phyloP scores from a whole-genome alignment of 2,888 invertebrate species.

The Dynastes tityus region DNA sequence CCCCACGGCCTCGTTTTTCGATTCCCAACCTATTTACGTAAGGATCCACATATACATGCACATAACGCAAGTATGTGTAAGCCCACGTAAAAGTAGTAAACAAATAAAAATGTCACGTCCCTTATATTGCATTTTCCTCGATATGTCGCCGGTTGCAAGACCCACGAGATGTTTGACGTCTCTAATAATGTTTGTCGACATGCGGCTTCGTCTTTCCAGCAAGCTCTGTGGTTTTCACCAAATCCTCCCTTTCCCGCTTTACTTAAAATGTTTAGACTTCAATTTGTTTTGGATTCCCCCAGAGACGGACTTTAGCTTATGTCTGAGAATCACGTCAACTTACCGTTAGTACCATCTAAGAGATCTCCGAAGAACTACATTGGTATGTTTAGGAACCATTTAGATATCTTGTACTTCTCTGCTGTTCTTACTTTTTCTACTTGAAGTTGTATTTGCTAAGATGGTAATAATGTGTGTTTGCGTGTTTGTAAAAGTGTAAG shows the following conservation, averaged over 20 bases:
- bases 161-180: slow-evolving; percentile 64
- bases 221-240: slow-evolving; percentile 44
- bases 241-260: slow-evolving; percentile 53
- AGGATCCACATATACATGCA: neutral
- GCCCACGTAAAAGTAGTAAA: neutral
- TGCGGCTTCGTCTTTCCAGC: slow-evolving; percentile 59
- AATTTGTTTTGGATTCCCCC: slow-evolving; percentile 66
- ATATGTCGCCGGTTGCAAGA: slow-evolving; percentile 55
- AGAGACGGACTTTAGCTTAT: slow-evolving; percentile 62
- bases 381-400: no score
- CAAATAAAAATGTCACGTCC: slow-evolving; percentile 39
- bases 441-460: no score
- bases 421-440: no score
- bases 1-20: no score
- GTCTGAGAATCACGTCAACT: slow-evolving; percentile 64
- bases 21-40: no score
- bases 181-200: slow-evolving; percentile 67
- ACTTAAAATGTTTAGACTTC: slow-evolving; percentile 69
- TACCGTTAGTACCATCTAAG: neutral
- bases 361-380: no score
- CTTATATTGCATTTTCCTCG: slow-evolving; percentile 65
- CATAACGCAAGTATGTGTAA: neutral
- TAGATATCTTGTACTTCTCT: no score
- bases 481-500: no score
- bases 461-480: no score